Evolutionary conservation across 2,113 vertebrate genomes (phyloP), one percentile per base, ranked within the genome.

Genomic region (Pollimyrus isidori): DNA sequence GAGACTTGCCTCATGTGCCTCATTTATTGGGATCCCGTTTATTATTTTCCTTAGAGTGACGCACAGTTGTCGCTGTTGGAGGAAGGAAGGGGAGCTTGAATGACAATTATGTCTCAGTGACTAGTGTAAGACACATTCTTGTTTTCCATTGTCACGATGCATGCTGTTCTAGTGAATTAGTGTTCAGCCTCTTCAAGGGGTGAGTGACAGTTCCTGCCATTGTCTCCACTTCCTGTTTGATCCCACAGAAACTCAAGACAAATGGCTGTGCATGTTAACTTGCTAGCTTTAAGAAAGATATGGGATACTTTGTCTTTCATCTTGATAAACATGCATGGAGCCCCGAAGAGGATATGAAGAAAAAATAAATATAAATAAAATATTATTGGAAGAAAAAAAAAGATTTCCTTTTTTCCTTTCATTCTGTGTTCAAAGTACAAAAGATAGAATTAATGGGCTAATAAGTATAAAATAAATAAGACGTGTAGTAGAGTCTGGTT

Each of bases 201-300:
- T 89, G 91, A 92, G 88, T 92, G 90, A 88, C 91, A 92, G 92
- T 95, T 96, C 95, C 95, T 95, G 92, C 91, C 91, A 95, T 96
- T 96, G 95, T 96, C 91, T 48, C 0, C 35, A 21, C 90, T 96
- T 96, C 93, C 93, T 93, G 90, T 90, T 86, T 92, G 92, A 80
- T 87, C 30, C 58, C 46, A 15, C 21, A 62, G 19, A 87, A 13
- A 21, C 35, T 90, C 48, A 56, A 45, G 46, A 49, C 7, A 42
- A 21, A 84, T 80, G 10, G 49, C 21, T 87, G 30, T 56, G 48
- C 45, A 48, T 87, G 48, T 82, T 50, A 30, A n/a, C 39, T 23
- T 48, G 80, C 21, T 48, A 48, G 45, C 82, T 48, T 82, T 84
- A 84, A 48, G 42, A 46, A 48, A 13, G 73, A 80, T 7, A 80